Conservation (phyloP, 2,113 vertebrate genomes). For the Ammodramus savannarum region DNA sequence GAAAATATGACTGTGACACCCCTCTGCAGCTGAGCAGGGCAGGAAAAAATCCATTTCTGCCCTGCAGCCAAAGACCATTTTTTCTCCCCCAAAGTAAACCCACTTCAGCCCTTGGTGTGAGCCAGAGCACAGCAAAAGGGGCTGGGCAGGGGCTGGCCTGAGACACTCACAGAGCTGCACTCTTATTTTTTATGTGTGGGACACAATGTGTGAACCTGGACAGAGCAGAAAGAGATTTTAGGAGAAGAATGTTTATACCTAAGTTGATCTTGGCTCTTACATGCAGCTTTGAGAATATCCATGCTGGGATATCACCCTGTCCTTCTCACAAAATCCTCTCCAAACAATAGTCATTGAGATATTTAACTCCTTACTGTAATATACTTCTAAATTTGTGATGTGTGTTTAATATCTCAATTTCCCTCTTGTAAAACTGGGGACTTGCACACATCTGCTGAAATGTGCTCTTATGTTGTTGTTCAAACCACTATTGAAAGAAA, state of each 20-base stretch:
- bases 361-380: neutral
- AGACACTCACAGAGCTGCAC: neutral
- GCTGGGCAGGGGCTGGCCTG: neutral
- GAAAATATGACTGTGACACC: no score
- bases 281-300: neutral
- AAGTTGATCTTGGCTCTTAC: neutral
- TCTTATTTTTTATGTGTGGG: rapidly evolving
- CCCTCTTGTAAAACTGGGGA: neutral
- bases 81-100: neutral
- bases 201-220: rapidly evolving
- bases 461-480: neutral
- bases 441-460: neutral
- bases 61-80: neutral
- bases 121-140: neutral
- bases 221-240: neutral
- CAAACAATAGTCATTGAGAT: neutral
- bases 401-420: neutral
- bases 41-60: neutral
- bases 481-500: neutral
- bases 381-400: neutral
- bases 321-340: neutral
- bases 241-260: neutral
- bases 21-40: neutral
- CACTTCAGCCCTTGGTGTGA: rapidly evolving
- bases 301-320: neutral